phyloP scores from a whole-genome alignment of 1,140 invertebrate species.

The Saccostrea glomerata region DNA sequence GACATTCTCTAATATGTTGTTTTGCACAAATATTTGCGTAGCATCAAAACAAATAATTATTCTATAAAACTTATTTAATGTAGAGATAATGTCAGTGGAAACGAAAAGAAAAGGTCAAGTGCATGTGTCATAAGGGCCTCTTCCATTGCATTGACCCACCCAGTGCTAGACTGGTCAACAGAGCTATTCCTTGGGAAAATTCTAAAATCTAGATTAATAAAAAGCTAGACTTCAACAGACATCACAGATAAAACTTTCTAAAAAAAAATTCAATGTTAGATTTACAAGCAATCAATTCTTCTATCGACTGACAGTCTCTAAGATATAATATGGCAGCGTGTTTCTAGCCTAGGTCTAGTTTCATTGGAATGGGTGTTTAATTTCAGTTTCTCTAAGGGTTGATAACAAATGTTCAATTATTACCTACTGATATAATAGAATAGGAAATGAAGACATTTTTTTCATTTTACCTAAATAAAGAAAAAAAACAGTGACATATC shows the following conservation, averaged over 20 bases:
- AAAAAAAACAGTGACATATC: too few relatives aligned
- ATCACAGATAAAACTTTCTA: slow-evolving; percentile 26
- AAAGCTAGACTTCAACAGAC: slow-evolving; percentile 15
- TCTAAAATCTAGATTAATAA: slow-evolving; percentile 32
- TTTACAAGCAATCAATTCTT: slow-evolving; percentile 31
- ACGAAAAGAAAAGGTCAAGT: not conserved
- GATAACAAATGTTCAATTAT: not conserved
- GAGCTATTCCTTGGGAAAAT: slow-evolving; percentile 19
- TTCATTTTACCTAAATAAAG: too few relatives aligned
- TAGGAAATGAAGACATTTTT: too few relatives aligned
- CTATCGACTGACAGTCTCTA: not conserved
- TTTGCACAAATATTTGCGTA: slow-evolving; percentile 18
- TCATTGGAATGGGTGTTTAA: not conserved
- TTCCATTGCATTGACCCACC: not conserved
- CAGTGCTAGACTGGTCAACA: not conserved
- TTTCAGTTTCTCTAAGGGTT: not conserved
- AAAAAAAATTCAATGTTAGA: slow-evolving; percentile 10
- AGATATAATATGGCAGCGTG: not conserved
- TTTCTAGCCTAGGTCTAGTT: not conserved
- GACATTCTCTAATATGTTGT: not conserved
- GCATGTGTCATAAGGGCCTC: not conserved
- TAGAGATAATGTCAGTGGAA: not conserved
- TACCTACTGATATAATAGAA: not conserved
- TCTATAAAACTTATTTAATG: not conserved
- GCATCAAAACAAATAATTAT: slow-evolving; percentile 10